Conservation (phyloP, 2,797 vertebrate species). For the Otolemur crassicaudatus region DNA sequence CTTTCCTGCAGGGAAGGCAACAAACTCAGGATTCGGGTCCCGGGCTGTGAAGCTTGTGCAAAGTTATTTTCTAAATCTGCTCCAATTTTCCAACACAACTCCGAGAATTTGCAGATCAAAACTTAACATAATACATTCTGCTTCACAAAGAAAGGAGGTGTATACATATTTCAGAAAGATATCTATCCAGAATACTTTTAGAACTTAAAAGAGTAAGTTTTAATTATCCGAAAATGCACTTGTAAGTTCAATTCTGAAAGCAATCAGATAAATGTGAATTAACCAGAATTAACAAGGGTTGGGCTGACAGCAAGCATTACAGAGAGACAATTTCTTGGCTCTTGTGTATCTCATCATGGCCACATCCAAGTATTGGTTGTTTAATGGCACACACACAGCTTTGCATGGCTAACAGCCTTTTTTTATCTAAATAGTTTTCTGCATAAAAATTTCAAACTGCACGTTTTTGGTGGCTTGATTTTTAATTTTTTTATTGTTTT, state of each 20-base stretch:
- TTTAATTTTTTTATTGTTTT: background rate
- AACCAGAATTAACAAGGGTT: background rate
- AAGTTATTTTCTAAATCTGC: slow-evolving; percentile 62
- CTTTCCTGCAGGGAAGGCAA: background rate
- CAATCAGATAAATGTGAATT: background rate
- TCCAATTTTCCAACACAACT: slow-evolving; percentile 40
- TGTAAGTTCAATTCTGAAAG: background rate
- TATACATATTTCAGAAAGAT: slow-evolving; percentile 52
- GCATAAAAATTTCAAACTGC: background rate
- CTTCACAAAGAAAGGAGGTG: background rate
- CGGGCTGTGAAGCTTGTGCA: background rate
- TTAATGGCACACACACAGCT: background rate
- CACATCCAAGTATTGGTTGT: background rate
- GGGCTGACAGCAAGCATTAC: background rate
- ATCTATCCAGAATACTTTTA: slow-evolving; percentile 31
- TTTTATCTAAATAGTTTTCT: background rate
- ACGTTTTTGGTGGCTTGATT: background rate
- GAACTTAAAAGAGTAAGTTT: background rate
- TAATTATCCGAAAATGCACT: slow-evolving; percentile 39
- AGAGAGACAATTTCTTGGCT: background rate
- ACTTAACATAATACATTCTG: slow-evolving; percentile 46
- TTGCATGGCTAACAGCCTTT: background rate
- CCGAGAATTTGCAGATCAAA: slow-evolving; percentile 34
- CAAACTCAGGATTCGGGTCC: background rate
- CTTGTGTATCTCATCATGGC: accelerated